Evolutionary conservation across 1,140 invertebrate genomes (phyloP).

Genomic region (Drosophila sp.): DNA sequence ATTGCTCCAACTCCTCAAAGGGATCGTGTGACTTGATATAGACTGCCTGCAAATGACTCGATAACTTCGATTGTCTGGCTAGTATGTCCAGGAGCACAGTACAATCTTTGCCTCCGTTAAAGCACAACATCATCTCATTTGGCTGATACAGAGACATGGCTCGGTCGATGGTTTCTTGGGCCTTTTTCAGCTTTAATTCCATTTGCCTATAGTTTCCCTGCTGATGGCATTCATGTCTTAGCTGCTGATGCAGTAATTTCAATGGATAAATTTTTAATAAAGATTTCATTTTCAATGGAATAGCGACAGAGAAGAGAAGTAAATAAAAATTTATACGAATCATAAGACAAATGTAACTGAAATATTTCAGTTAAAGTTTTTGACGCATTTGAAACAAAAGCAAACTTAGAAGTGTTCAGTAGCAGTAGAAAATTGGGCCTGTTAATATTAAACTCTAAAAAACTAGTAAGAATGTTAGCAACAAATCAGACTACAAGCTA

Average conservation of each 20-base stretch:
- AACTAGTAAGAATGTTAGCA: no score
- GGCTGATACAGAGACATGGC: constrained; percentile 84
- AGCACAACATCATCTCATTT: constrained; percentile 92
- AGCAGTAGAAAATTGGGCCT: no score
- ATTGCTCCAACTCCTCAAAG: constrained; percentile 94
- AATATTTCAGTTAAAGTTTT: no score
- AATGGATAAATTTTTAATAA: neutral
- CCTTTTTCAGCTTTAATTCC: constrained; percentile 21
- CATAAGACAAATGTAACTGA: neutral
- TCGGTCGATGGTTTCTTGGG: constrained; percentile 23
- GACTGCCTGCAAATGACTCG: constrained; percentile 85
- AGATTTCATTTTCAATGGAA: constrained; percentile 19
- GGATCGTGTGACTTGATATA: constrained; percentile 90
- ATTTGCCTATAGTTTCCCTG: neutral
- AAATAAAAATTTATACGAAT: neutral
- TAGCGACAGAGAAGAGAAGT: neutral
- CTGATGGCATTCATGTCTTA: neutral
- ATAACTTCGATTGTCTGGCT: constrained; percentile 11
- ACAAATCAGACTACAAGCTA: no score
- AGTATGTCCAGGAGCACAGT: constrained; percentile 93
- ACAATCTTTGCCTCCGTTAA: constrained; percentile 99
- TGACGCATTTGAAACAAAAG: no score
- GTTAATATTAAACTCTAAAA: no score
- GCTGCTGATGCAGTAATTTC: neutral
- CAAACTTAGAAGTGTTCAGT: no score